phyloP scores from a whole-genome alignment of 2,797 vertebrate genomes.

The Sebastes flavidus region DNA sequence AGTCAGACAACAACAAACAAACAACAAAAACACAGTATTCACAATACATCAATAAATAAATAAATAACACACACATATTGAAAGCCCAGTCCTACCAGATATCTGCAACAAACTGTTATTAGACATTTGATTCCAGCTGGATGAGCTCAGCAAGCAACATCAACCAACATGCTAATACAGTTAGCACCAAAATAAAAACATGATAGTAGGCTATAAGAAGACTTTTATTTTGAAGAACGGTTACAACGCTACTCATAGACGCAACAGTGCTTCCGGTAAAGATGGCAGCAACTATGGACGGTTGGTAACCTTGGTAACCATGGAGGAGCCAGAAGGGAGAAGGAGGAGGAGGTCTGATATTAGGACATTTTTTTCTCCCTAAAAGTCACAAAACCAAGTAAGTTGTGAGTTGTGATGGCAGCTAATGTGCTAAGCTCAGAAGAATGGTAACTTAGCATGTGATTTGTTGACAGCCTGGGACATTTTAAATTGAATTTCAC shows the following conservation, averaged over 20 bases:
- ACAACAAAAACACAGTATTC: no score
- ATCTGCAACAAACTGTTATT: not conserved
- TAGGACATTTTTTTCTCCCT: not conserved
- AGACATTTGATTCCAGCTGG: not conserved
- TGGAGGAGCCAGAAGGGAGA: not conserved
- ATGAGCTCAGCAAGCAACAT: no score
- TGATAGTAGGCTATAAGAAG: not conserved
- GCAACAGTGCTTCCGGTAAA: no score
- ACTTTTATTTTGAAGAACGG: not conserved
- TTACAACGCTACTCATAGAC: not conserved
- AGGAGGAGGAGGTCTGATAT: not conserved
- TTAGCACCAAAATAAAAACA: not conserved
- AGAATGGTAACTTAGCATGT: no score
- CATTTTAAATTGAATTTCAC: not conserved
- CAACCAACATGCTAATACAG: not conserved
- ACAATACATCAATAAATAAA: no score
- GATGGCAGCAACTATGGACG: no score
- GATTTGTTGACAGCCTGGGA: not conserved
- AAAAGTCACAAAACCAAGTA: not conserved
- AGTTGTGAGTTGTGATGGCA: not conserved
- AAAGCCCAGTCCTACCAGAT: not conserved
- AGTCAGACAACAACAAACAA: no score
- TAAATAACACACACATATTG: no score
- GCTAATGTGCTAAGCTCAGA: no score
- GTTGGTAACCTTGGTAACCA: not conserved